Evolutionary conservation across 1,140 invertebrate species (phyloP), one percentile per base, ranked within the genome.

Genomic region (Diachasma alloeum): DNA sequence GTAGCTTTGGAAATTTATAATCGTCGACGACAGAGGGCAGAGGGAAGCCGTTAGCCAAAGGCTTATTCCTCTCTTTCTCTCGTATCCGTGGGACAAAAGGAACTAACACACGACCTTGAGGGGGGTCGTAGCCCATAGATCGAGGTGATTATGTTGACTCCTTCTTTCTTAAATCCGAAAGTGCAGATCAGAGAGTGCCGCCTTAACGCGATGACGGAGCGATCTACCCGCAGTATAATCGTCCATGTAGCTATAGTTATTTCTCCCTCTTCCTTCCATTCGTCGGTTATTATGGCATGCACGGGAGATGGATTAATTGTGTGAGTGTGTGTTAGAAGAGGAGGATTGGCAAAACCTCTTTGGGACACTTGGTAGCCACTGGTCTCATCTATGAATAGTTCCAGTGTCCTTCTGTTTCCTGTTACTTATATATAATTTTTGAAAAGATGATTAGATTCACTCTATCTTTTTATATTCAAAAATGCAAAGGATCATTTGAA

Each of bases 161-260:
- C 44, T 17, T 68, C 22, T 31, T 63, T 53, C 44, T 74, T 31
- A 44, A 36, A 37, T 39, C 77, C 19, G 24, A 63, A 53, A 63
- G 59, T 26, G 59, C 59, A 63, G 78, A 84, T 85, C 83, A 85
- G 81, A 84, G 77, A 77, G 79, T 63, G 83, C 85, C 83, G 85
- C 81, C 78, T 80, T 72, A 72, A 53, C 75, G 82, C 81, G 82
- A 85, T 86, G 85, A 85, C 85, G 81, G 85, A 83, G 85, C 83
- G 82, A 81, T 85, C 81, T 63, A 63, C 80, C 72, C 78, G 81
- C 84, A 77, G 84, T 83, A 84, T 86, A 86, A 86, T 84, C 83
- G 83, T 78, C 80, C 79, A 77, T 80, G 24, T 17, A 36, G 69
- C 36, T 76, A 76, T 72, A 72, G 68, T 66, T 71, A 72, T 72